Evolutionary conservation across 2,113 vertebrate species (phyloP).

Genomic region (Otocyon megalotis): DNA sequence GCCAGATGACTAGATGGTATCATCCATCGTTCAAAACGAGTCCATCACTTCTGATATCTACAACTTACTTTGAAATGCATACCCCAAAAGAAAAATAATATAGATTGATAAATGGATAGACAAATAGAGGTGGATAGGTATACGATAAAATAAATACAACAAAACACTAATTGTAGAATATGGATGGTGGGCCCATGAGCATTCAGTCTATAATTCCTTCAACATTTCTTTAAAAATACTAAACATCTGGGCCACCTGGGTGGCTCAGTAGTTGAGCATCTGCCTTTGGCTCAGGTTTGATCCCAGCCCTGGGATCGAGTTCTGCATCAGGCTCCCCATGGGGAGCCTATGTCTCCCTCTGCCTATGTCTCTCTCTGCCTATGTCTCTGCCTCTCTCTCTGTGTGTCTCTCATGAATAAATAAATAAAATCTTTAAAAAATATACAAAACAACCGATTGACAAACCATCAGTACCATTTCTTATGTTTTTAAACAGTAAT

Average conservation of each 20-base stretch:
- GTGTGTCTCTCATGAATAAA: too few relatives aligned
- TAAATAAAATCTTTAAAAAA: conserved; percentile 1
- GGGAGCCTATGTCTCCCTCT: too few relatives aligned
- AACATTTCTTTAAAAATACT: conserved; percentile 44
- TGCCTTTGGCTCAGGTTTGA: too few relatives aligned
- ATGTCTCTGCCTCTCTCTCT: too few relatives aligned
- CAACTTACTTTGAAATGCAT: conserved; percentile 36
- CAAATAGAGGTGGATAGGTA: neutral
- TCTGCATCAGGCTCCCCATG: too few relatives aligned
- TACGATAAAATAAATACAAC: neutral
- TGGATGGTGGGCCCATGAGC: neutral
- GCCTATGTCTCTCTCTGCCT: too few relatives aligned
- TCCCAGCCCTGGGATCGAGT: too few relatives aligned
- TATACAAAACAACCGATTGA: neutral
- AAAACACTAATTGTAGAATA: conserved; percentile 42
- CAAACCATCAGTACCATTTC: neutral
- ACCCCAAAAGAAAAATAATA: neutral
- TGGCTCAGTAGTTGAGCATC: too few relatives aligned
- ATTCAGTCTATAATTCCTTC: neutral
- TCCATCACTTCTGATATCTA: neutral
- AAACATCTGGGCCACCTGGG: neutral
- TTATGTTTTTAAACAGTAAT: conserved; percentile 37
- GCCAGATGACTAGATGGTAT: neutral
- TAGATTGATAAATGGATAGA: neutral
- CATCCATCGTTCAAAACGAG: neutral